Conservation (phyloP, 1,140 invertebrate species). For the Dryas iulia region DNA sequence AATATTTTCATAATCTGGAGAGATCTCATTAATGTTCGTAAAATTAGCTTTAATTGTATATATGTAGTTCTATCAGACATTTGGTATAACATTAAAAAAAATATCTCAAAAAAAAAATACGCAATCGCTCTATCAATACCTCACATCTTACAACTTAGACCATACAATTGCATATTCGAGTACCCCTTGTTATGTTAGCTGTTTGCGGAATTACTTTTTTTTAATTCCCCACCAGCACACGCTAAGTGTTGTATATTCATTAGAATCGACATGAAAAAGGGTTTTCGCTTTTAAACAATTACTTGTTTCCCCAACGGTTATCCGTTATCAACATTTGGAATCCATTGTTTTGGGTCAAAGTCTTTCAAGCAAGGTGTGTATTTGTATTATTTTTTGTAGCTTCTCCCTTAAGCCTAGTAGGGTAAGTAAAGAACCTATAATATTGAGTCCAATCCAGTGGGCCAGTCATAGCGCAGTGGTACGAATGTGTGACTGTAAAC, state of each 20-base stretch:
- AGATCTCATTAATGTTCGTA: too few species aligned
- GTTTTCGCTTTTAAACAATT: conserved; percentile 48
- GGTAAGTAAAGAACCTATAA: too few species aligned
- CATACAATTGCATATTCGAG: conserved; percentile 34
- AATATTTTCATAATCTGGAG: too few species aligned
- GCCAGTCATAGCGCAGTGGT: too few species aligned
- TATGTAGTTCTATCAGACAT: too few species aligned
- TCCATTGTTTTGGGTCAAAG: conserved; percentile 14
- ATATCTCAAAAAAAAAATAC: too few species aligned
- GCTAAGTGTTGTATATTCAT: conserved; percentile 54
- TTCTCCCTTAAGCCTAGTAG: too few species aligned
- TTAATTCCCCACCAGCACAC: conserved; percentile 44
- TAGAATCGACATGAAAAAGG: conserved; percentile 48
- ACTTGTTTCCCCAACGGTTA: conserved; percentile 33
- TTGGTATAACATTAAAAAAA: too few species aligned
- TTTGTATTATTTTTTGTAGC: too few species aligned
- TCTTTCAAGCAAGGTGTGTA: neutral
- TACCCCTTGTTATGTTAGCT: conserved; percentile 48
- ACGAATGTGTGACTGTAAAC: too few species aligned
- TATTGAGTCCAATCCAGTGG: too few species aligned
- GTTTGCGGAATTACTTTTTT: conserved; percentile 55
- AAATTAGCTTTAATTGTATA: too few species aligned
- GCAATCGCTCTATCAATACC: neutral
- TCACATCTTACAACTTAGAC: conserved; percentile 19
- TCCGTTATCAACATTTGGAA: conserved; percentile 11